Percentiles rank a stretch among this genome's conserved stretches.
phyloP scores from a whole-genome alignment of 1,140 invertebrate species.

The Limonius californicus region DNA sequence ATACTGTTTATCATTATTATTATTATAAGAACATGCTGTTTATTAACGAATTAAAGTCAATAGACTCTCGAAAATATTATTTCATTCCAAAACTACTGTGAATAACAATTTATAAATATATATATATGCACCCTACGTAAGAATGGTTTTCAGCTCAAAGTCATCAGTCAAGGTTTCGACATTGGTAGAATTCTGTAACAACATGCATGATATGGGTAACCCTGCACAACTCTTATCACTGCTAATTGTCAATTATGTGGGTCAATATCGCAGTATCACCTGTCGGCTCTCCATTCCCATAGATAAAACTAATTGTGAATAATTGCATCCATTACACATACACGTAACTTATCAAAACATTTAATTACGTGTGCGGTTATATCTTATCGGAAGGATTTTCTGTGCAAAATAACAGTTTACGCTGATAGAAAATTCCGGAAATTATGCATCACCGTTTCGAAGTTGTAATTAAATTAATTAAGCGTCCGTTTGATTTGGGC shows the following conservation, averaged over 20 bases:
- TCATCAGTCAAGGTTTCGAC: not conserved
- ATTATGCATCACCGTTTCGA: too few species aligned
- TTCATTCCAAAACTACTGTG: too few species aligned
- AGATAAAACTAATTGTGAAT: not conserved
- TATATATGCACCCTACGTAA: not conserved
- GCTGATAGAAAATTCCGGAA: too few species aligned
- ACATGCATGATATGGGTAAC: not conserved
- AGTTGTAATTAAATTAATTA: too few species aligned
- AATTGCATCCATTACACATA: not conserved
- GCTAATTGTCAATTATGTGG: not conserved
- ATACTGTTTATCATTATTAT: too few species aligned
- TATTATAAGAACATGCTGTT: too few species aligned
- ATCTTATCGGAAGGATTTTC: not conserved
- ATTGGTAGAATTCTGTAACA: not conserved
- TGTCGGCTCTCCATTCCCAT: not conserved
- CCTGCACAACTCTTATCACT: not conserved
- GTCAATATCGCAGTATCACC: slow-evolving; percentile 4
- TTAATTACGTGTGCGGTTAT: not conserved
- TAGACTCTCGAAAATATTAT: too few species aligned
- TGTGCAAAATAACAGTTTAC: too few species aligned
- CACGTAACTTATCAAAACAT: not conserved
- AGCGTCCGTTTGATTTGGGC: too few species aligned
- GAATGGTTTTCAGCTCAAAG: not conserved
- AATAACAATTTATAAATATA: not conserved
- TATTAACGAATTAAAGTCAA: too few species aligned